Evolutionary conservation across 92 coral and sea anemone genomes (phyloP).

Genomic region (Isaurus tuberculatus): DNA sequence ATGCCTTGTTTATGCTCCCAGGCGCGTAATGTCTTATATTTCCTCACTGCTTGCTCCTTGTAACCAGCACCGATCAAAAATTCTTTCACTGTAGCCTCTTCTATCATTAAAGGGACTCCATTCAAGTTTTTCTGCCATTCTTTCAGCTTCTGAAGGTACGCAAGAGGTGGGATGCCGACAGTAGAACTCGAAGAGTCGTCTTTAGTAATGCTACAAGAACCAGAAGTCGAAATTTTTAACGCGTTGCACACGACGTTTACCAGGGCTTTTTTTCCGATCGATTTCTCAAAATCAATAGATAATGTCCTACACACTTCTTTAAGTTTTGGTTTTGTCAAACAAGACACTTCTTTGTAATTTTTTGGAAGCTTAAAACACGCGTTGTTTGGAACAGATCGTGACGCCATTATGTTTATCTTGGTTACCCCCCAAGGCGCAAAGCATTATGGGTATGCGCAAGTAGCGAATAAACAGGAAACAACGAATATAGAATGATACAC

Average conservation of each 20-base stretch:
- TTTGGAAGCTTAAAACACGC: constrained; percentile 44
- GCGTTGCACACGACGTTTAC: too few relatives aligned
- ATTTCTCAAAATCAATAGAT: constrained; percentile 49
- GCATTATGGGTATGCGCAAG: too few relatives aligned
- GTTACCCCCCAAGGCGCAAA: too few relatives aligned
- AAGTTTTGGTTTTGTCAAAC: constrained; percentile 37
- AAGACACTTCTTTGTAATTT: constrained; percentile 49
- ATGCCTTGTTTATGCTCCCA: constrained; percentile 63
- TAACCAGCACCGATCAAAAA: constrained; percentile 64
- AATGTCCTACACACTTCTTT: constrained; percentile 43
- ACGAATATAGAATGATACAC: too few relatives aligned
- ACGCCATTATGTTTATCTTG: too few relatives aligned
- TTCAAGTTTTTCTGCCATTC: too few relatives aligned
- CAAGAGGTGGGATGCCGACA: constrained; percentile 36
- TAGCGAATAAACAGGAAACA: too few relatives aligned
- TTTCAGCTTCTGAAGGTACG: too few relatives aligned
- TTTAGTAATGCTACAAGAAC: constrained; percentile 22
- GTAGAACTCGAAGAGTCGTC: constrained; percentile 16
- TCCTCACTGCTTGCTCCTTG: constrained; percentile 56
- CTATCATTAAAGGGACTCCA: constrained; percentile 39
- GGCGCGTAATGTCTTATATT: constrained; percentile 63
- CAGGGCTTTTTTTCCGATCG: too few relatives aligned
- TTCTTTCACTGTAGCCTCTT: constrained; percentile 54
- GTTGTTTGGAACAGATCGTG: constrained; percentile 27
- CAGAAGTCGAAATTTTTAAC: constrained; percentile 37